Evolutionary conservation across 2,113 vertebrate genomes (phyloP), one percentile per base, ranked within the genome.

Genomic region (Fulica atra): DNA sequence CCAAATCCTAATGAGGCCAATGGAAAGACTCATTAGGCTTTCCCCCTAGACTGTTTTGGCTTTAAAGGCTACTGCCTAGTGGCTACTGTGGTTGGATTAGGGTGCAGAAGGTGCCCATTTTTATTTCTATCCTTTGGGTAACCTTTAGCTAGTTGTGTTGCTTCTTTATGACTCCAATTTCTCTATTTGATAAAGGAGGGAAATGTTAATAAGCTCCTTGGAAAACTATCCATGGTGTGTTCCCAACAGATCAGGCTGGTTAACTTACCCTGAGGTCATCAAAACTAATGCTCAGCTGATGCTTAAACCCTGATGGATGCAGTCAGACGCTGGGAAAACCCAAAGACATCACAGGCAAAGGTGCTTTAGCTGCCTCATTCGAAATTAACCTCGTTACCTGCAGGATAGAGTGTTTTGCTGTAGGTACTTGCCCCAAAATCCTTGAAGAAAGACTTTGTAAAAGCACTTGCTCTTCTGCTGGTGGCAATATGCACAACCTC

Each of bases 1-100:
- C 70, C 73, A 97, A 81, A 87, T 65, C 90, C 77, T 89, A 95
- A 96, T 42, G 70, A 95, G 73, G 77, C 59, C 46, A 89, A 42
- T 11, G 48, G 65, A 92, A 66, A 93, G 16, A 5, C 13, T 64
- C n/a, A 35, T 9, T 48, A 44, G 64, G 33, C 66, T 48, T 59
- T 51, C 25, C 28, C 81, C 16, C 69, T 28, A 71, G 53, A 44
- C 28, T 3, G 8, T 44, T 81, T 54, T 53, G 64, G 65, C 56
- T 59, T n/a, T n/a, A 57, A 29, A 56, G 5, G 10, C 16, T 61
- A 29, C 46, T 76, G 26, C 8, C 12, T 76, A 16, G 15, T 56
- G 40, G 11, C 53, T 68, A 6, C 82, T 51, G 1, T 25, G n/a
- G 31, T 16, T 70, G 64, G 64, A 31, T 2, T 15, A 78, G 23